Base-by-base conservation (phyloP, 2,113 vertebrate genomes). In the Eudyptes chrysolophus region DNA sequence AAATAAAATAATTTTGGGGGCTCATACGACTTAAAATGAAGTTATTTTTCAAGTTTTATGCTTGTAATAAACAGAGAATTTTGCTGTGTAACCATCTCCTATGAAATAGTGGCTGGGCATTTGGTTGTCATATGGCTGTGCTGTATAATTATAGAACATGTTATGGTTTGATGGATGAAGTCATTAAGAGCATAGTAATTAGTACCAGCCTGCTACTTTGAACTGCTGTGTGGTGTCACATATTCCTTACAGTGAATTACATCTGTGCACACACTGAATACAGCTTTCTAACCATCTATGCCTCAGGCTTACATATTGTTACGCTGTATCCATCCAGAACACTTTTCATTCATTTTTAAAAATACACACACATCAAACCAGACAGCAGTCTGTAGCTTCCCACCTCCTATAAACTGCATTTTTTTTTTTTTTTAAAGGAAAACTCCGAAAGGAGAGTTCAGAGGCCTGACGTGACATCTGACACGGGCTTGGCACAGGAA, bases 111-210 rank as follows among this genome's bases (percentile, higher is more conserved):
- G 62, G 70, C 78, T 58, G 89, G 96, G 91, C 95, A 95, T 97
- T 97, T 96, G 96, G 91, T 96, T 95, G 96, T 97, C 97, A 95
- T 97, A 96, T 97, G 96, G 84, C 84, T 88, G 62, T 51, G 36
- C 75, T 94, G 94, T 95, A 64, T 96, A 97, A 97, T 97, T 96
- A 97, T 95, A 95, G 96, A 96, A 96, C 80, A 94, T 94, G 82
- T 95, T 97, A 96, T 24, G 25, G 88, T 94, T 96, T 96, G 96
- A 97, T 97, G 96, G 95, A 97, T 97, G 97, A 97, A 97, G 95
- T 97, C 96, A 97, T 97, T 97, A 97, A 94, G 55, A 94, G 77
- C 69, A 61, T 17, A 92, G 75, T 97, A 97, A 97, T 97, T 96
- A 97, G 95, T 96, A 97, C 90, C 96, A 97, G 96, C 68, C 93